Evolutionary conservation across 2,797 vertebrate species (phyloP).

Genomic region (Clarias fuscus): DNA sequence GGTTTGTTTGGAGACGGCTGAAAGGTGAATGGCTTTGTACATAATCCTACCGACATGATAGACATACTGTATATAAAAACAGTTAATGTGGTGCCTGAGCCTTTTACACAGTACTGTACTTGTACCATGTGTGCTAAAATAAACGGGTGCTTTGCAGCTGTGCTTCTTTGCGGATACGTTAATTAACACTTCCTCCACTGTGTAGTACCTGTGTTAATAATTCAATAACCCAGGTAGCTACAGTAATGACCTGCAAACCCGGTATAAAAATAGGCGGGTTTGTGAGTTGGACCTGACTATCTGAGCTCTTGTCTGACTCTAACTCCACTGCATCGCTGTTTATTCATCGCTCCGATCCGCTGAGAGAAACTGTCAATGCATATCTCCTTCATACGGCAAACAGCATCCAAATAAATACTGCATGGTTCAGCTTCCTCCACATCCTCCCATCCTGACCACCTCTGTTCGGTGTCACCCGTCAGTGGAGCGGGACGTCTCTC

Average conservation of each 20-base stretch:
- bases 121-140: not conserved
- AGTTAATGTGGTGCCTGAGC: too few species aligned
- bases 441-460: not conserved
- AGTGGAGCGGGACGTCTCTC: not conserved
- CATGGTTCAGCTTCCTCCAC: not conserved
- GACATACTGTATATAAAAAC: too few species aligned
- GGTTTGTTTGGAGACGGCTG: too few species aligned
- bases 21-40: too few species aligned
- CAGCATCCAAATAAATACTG: slow-evolving; percentile 8
- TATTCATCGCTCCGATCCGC: not conserved
- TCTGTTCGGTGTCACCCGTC: not conserved
- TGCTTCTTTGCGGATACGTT: not conserved
- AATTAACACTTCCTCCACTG: not conserved
- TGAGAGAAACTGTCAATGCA: slow-evolving; percentile 3
- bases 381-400: not conserved
- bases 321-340: not conserved
- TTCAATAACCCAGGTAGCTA: not conserved
- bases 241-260: not conserved
- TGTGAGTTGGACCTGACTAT: not conserved
- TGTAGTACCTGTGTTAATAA: not conserved
- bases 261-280: not conserved
- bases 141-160: not conserved
- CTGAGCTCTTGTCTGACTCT: not conserved
- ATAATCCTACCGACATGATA: too few species aligned
- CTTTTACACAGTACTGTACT: too few species aligned